Percentiles rank a stretch among this genome's conserved stretches.
These are phyloP conservation scores for Hydrophis major DNA, from an alignment of 2,797 vertebrate species.

Conservation along the genomic window DNA sequence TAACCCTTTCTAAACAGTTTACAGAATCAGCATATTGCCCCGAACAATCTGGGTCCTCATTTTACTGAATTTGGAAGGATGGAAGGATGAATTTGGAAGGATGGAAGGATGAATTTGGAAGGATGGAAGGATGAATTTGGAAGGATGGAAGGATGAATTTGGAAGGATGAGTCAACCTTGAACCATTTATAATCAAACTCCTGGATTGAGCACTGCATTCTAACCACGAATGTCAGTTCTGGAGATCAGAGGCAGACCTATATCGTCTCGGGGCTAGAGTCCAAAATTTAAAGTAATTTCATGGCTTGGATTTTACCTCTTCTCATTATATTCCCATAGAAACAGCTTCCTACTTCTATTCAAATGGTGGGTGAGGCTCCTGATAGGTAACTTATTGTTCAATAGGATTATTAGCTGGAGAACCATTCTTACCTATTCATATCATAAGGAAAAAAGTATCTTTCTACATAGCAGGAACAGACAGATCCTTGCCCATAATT, in stretches of 20 bases:
- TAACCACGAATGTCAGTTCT: neutral
- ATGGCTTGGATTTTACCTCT: neutral
- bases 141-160: no score
- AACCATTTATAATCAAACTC: neutral
- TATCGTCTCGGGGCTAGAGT: neutral
- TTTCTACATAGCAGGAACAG: neutral
- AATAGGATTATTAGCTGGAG: neutral
- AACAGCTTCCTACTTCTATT: neutral
- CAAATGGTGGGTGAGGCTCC: neutral
- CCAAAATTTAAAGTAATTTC: neutral
- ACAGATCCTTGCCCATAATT: neutral
- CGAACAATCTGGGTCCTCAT: neutral
- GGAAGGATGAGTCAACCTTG: neutral
- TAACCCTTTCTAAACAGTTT: neutral
- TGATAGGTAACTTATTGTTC: neutral
- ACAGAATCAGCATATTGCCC: neutral
- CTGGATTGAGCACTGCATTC: neutral
- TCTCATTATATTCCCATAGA: neutral
- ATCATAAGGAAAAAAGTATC: neutral
- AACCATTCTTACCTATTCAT: neutral
- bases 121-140: neutral
- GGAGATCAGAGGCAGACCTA: neutral
- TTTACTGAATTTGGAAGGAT: neutral
- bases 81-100: neutral
- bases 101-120: neutral